Evolutionary conservation across 2,797 vertebrate species (phyloP).

Genomic region (Holocentrus rufus): DNA sequence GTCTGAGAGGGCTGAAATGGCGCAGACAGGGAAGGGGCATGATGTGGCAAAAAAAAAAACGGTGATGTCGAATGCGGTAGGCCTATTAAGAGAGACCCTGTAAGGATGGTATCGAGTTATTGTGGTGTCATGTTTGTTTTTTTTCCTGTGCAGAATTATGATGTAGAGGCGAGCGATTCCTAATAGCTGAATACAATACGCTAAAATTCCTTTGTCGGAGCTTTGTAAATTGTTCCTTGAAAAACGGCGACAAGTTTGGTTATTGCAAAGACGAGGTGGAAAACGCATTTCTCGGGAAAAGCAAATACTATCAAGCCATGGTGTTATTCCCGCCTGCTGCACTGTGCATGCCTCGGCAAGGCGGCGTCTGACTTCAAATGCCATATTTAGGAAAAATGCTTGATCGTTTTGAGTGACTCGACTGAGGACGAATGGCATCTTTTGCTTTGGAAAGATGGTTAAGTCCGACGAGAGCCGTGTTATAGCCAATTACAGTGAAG

Average conservation of each 20-base stretch:
- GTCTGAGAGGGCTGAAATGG: constrained; percentile 21
- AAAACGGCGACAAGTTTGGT: constrained; percentile 8
- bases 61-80: constrained; percentile 1
- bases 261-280: constrained; percentile 22
- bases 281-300: constrained; percentile 19
- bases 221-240: no score
- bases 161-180: background rate
- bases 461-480: constrained; percentile 40
- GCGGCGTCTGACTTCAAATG: constrained; percentile 73
- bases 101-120: background rate
- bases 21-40: constrained; percentile 11
- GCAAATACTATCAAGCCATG: no score
- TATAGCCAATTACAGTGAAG: constrained; percentile 78
- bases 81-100: background rate
- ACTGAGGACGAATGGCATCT: constrained; percentile 68
- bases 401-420: constrained; percentile 72
- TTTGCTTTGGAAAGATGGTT: constrained; percentile 41
- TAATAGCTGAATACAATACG: constrained; percentile 1
- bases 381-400: constrained; percentile 70
- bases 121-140: constrained; percentile 11
- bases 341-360: constrained; percentile 45
- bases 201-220: no score
- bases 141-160: background rate
- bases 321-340: constrained; percentile 52
- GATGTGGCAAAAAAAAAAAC: background rate